Evolutionary conservation across 2,797 vertebrate genomes (phyloP), one percentile per base, ranked within the genome.

Genomic region (Micromesistius poutassou): DNA sequence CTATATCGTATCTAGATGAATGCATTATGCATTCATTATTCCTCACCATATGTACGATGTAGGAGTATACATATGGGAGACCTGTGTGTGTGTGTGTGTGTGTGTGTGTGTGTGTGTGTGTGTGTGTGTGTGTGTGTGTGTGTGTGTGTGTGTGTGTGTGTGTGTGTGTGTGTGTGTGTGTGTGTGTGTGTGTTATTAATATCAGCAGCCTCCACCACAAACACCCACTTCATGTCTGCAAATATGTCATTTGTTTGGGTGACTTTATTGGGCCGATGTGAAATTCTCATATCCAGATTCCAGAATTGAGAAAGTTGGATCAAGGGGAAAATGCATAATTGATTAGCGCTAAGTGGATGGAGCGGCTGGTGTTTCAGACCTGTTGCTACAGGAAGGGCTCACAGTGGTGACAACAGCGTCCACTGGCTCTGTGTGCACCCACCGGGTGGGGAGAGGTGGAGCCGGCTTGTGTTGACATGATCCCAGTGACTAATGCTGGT

Each of bases 311-410:
- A 30, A 30, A 10, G 9, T 78, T 42, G 74, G 76, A 30, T 77
- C 74, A 80, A 80, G 72, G 36, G 75, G 80, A 77, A 25, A 68
- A 84, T 86, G 73, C 68, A 82, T 86, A 78, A 86, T 86, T 88
- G 42, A 89, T 85, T 72, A 0, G 35, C 62, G 30, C 73, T 83
- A 74, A 77, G 76, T 42, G 71, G 77, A 87, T 85, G 76, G 74
- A 76, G 80, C 87, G 77, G 74, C 79, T 71, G 36, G 40, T 38
- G 74, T 78, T 72, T 84, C 78, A 85, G 72, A 79, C 31, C 25
- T 55, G 40, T 73, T 74, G 73, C 62, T 71, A 28, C 25, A 42
- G 66, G 55, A 73, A 0, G 75, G 12, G 36, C 50, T 72, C n/a
- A 28, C 62, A 8, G 62, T 68, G 62, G 62, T 28, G 25, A 28